Evolutionary conservation across 2,888 invertebrate species (phyloP).

Genomic region (Andrena marginata): DNA sequence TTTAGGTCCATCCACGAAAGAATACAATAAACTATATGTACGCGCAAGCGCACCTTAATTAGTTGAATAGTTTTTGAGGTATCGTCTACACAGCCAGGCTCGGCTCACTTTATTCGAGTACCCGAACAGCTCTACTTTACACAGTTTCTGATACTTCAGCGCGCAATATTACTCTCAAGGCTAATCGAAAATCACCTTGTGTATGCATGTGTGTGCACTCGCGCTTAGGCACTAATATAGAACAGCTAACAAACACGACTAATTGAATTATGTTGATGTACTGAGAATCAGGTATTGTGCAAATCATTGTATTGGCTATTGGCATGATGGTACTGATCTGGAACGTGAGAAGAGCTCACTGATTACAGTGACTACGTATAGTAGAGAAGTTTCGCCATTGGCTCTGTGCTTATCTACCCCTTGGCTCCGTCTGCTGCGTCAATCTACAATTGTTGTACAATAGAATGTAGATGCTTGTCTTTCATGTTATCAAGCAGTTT

Average conservation of each 20-base stretch:
- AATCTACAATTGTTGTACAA: background rate
- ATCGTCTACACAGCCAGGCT: no score
- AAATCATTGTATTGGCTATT: conserved; percentile 52
- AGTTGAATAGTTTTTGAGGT: no score
- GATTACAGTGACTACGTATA: background rate
- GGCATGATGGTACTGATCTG: background rate
- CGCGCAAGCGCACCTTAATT: no score
- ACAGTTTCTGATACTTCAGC: no score
- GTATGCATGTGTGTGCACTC: no score
- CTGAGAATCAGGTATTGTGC: conserved; percentile 36
- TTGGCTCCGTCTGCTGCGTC: background rate
- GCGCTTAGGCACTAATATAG: background rate
- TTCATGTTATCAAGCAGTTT: no score
- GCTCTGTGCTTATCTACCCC: background rate
- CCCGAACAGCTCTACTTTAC: no score
- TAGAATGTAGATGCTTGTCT: background rate
- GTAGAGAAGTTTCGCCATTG: background rate
- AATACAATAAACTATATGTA: no score
- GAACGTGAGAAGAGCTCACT: conserved; percentile 10
- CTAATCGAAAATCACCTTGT: no score
- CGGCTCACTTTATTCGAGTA: no score
- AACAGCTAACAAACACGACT: conserved; percentile 47
- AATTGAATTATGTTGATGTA: conserved; percentile 65
- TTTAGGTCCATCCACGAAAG: no score
- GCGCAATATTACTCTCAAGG: no score